phyloP scores from a whole-genome alignment of 1,140 invertebrate species.

The Pemphigus obesinymphae region DNA sequence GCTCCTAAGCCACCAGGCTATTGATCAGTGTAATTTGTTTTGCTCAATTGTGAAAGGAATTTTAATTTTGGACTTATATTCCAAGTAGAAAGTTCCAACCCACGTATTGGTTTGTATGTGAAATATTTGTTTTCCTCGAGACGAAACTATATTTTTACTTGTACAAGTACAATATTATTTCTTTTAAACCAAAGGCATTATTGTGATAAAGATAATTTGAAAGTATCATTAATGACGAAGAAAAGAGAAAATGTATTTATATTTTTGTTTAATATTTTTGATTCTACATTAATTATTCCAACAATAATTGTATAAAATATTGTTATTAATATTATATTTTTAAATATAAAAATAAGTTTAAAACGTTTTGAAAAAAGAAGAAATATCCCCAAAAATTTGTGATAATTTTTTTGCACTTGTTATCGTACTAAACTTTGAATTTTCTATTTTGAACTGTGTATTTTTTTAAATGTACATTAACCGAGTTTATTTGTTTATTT shows the following conservation, averaged over 20 bases:
- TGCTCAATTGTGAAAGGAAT: conserved; percentile 19
- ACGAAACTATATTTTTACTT: conserved; percentile 30
- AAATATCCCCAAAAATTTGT: conserved; percentile 25
- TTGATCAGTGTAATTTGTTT: conserved; percentile 21
- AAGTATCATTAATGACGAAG: conserved; percentile 21
- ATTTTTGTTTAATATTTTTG: conserved; percentile 12
- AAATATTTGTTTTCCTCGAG: not conserved
- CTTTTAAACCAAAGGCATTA: conserved; percentile 39
- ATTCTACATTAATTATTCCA: conserved; percentile 33
- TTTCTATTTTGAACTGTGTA: not conserved
- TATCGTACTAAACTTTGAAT: conserved; percentile 21
- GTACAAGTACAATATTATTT: conserved; percentile 33
- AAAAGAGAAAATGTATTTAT: not conserved
- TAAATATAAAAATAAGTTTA: not conserved
- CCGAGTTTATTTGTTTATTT: not conserved
- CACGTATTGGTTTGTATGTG: not conserved
- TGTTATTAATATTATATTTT: conserved; percentile 27
- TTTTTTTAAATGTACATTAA: conserved; percentile 22
- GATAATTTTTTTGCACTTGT: conserved; percentile 40
- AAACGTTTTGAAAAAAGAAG: not conserved
- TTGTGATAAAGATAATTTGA: conserved; percentile 35
- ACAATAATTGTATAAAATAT: conserved; percentile 15
- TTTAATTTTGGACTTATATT: conserved; percentile 17
- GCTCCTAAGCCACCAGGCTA: conserved; percentile 37
- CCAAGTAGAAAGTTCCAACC: not conserved